phyloP scores from a whole-genome alignment of 2,113 vertebrate genomes.

The Baryphthengus martii region DNA sequence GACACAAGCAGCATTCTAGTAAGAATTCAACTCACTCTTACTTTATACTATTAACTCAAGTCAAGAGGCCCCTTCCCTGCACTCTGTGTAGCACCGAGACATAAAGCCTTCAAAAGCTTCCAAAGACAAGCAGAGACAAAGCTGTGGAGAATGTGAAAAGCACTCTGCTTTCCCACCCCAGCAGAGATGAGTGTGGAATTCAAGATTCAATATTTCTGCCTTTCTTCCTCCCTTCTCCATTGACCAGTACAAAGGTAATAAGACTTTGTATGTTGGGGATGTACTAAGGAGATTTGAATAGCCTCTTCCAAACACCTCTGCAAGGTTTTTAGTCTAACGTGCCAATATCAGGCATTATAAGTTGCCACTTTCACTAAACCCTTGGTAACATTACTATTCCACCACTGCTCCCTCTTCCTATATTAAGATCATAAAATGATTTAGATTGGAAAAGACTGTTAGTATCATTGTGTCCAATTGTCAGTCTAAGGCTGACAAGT shows the following conservation, averaged over 20 bases:
- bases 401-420: background rate
- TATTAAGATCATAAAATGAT: background rate
- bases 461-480: background rate
- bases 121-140: background rate
- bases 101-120: background rate
- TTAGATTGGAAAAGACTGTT: background rate
- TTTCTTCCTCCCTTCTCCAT: background rate
- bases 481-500: background rate
- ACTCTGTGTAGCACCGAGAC: background rate
- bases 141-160: background rate
- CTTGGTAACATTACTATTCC: background rate
- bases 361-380: background rate
- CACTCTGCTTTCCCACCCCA: background rate
- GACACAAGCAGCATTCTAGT: background rate
- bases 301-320: background rate
- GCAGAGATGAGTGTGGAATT: background rate
- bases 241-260: background rate
- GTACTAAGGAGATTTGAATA: background rate
- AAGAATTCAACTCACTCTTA: background rate
- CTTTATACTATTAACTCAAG: background rate
- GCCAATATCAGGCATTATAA: background rate
- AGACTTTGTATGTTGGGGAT: background rate
- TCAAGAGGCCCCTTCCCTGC: background rate
- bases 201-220: background rate
- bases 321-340: background rate